These are phyloP conservation scores for Ameiurus melas DNA, from an alignment of 2,113 vertebrate genomes.

Conservation along the genomic window DNA sequence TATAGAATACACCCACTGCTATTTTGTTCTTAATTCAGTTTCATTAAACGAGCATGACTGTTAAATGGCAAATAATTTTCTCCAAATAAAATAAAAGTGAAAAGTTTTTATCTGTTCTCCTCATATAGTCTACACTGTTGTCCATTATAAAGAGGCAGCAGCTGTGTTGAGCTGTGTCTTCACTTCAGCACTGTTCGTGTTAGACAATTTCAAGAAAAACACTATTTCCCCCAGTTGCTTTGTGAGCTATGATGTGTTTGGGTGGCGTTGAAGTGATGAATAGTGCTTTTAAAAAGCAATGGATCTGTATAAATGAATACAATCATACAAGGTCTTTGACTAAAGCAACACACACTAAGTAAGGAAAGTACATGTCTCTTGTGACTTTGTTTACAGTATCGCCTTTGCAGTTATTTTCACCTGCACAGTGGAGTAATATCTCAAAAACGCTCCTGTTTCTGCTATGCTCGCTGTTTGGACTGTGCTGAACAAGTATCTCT, in stretches of 20 bases:
- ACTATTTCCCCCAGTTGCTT: background rate
- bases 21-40: background rate
- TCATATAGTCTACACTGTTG: background rate
- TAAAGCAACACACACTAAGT: background rate
- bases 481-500: background rate
- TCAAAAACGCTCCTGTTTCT: constrained; percentile 30
- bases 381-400: background rate
- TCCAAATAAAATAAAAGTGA: background rate
- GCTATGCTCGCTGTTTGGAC: background rate
- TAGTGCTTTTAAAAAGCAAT: background rate
- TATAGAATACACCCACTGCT: background rate
- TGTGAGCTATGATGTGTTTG: background rate
- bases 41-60: background rate
- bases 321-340: background rate
- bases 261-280: too few species aligned
- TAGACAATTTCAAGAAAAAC: background rate
- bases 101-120: background rate
- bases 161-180: background rate
- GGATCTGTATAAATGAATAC: background rate
- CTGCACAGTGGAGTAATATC: constrained; percentile 51
- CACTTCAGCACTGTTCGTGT: background rate
- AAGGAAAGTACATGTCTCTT: background rate
- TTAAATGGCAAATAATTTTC: background rate
- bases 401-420: constrained; percentile 21
- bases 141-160: background rate